Evolutionary conservation across 2,888 invertebrate genomes (phyloP).

Genomic region (Tipula vernalis): DNA sequence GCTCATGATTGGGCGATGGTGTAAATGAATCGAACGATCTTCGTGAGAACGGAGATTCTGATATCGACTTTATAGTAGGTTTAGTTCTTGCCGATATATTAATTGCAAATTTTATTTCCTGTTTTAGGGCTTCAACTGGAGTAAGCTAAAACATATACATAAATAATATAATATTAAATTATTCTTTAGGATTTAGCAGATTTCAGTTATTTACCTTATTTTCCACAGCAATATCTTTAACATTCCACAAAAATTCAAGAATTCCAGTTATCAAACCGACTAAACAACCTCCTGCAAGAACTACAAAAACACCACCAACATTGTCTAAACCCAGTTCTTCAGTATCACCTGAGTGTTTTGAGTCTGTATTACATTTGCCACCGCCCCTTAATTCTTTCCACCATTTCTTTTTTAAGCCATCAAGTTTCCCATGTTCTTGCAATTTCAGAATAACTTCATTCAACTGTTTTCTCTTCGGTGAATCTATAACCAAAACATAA

Average conservation of each 20-base stretch:
- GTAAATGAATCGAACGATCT: not conserved
- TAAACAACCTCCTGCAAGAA: slow-evolving; percentile 60
- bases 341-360: not conserved
- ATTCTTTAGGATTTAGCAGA: not conserved
- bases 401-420: slow-evolving; percentile 78
- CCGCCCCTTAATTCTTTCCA: slow-evolving; percentile 63
- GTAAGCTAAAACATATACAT: slow-evolving; percentile 41
- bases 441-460: slow-evolving; percentile 80
- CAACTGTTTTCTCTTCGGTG: slow-evolving; percentile 63
- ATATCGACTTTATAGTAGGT: not conserved
- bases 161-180: not conserved
- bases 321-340: slow-evolving; percentile 41
- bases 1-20: not conserved
- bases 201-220: slow-evolving; percentile 46
- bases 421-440: slow-evolving; percentile 77
- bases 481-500: slow-evolving; percentile 38
- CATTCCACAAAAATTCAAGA: slow-evolving; percentile 75
- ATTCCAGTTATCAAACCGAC: slow-evolving; percentile 64
- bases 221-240: slow-evolving; percentile 60
- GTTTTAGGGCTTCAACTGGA: slow-evolving; percentile 54
- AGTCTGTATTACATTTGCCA: slow-evolving; percentile 37
- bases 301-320: slow-evolving; percentile 84
- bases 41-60: not conserved
- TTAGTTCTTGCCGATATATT: slow-evolving; percentile 27
- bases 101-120: slow-evolving; percentile 58